These are phyloP conservation scores for mouse (Mus musculus) DNA, from an alignment of 2,113 vertebrate species.

Conservation along the genomic window GRCm39 chr16:91876001-91876500, in stretches of 20 bases:
- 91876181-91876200: conserved; percentile 88
- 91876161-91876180: conserved; percentile 86
- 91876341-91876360: conserved; percentile 84
- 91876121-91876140: conserved; percentile 84
- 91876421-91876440: conserved; percentile 64
- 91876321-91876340: conserved; percentile 85
- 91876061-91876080: conserved; percentile 96
- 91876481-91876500: conserved; percentile 49
- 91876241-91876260: conserved; percentile 80
- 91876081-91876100: conserved; percentile 98
- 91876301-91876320: conserved; percentile 73
- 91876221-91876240: conserved; percentile 82
- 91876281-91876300: conserved; percentile 78
- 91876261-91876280: conserved; percentile 80
- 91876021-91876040: conserved; percentile 93
- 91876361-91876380: conserved; percentile 68
- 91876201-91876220: conserved; percentile 82
- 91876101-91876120: conserved; percentile 85
- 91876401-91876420: conserved; percentile 53
- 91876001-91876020: conserved; percentile 96
- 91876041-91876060: conserved; percentile 91
- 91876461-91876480: conserved; percentile 20
- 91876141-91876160: conserved; percentile 83
- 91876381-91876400: conserved; percentile 41
- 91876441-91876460: conserved; percentile 48